Conservation (phyloP, 1,140 invertebrate genomes). For the Tetramorium simillimum region DNA sequence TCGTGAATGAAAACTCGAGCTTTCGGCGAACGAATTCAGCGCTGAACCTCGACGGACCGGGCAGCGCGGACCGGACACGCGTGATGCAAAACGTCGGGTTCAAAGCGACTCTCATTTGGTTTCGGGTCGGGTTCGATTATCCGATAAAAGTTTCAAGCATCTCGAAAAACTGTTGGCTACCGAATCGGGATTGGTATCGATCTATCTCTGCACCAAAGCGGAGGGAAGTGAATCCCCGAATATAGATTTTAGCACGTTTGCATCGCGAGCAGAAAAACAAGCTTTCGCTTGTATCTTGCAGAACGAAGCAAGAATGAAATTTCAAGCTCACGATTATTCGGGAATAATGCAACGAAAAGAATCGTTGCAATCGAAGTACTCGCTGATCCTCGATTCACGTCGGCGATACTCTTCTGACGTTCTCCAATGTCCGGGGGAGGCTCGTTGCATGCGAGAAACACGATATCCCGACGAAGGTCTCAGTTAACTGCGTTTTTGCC, state of each 20-base stretch:
- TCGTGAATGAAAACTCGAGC: constrained; percentile 25
- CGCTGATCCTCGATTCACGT: not conserved
- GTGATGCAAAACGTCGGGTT: not conserved
- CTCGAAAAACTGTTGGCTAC: not conserved
- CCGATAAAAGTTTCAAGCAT: not conserved
- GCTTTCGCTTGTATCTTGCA: not conserved
- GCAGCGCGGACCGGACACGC: no score
- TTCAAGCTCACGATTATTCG: not conserved
- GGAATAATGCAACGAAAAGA: not conserved
- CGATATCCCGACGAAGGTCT: constrained; percentile 70
- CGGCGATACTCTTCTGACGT: constrained; percentile 11
- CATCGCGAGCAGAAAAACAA: not conserved
- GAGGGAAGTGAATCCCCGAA: not conserved
- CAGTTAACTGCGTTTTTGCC: constrained; percentile 68
- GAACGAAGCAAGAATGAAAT: not conserved
- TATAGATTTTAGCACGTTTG: not conserved
- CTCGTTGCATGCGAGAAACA: constrained; percentile 59
- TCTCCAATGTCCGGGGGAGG: constrained; percentile 4
- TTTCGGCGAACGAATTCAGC: not conserved
- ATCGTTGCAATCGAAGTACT: not conserved
- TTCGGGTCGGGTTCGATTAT: not conserved
- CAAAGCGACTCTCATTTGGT: not conserved
- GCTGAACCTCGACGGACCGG: not conserved
- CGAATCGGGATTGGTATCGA: not conserved
- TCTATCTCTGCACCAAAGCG: not conserved